These are phyloP conservation scores for Drepana arcuata DNA, from an alignment of 1,140 invertebrate species.

Conservation along the genomic window DNA sequence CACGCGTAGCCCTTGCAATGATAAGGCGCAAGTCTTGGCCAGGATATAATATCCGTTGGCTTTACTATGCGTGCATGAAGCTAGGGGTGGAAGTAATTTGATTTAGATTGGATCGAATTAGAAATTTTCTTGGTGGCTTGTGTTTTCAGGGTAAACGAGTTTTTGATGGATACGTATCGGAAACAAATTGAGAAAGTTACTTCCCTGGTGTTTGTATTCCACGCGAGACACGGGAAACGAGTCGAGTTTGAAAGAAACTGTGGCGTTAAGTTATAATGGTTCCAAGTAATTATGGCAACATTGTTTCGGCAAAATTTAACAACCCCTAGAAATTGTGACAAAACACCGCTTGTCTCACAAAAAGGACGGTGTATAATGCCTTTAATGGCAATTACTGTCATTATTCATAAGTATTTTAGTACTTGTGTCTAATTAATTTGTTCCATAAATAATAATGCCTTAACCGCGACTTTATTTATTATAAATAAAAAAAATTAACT, in stretches of 20 bases:
- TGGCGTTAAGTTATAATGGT: too few species aligned
- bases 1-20: too few species aligned
- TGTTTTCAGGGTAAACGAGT: constrained; percentile 53
- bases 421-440: too few species aligned
- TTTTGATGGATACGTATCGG: constrained; percentile 61
- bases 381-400: constrained; percentile 31
- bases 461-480: too few species aligned
- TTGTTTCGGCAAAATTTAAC: neutral
- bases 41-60: too few species aligned
- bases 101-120: constrained; percentile 66
- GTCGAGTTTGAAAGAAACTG: too few species aligned
- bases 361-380: constrained; percentile 26
- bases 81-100: constrained; percentile 55
- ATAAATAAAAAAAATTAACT: too few species aligned
- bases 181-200: constrained; percentile 38
- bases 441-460: too few species aligned
- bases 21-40: too few species aligned
- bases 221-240: constrained; percentile 4
- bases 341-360: constrained; percentile 20
- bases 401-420: constrained; percentile 23
- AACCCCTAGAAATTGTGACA: constrained; percentile 21
- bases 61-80: too few species aligned
- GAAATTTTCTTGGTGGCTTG: constrained; percentile 54
- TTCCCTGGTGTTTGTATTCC: constrained; percentile 4
- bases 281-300: too few species aligned